Evolutionary conservation across 2,888 invertebrate genomes (phyloP).

Genomic region (Globia sparganii): DNA sequence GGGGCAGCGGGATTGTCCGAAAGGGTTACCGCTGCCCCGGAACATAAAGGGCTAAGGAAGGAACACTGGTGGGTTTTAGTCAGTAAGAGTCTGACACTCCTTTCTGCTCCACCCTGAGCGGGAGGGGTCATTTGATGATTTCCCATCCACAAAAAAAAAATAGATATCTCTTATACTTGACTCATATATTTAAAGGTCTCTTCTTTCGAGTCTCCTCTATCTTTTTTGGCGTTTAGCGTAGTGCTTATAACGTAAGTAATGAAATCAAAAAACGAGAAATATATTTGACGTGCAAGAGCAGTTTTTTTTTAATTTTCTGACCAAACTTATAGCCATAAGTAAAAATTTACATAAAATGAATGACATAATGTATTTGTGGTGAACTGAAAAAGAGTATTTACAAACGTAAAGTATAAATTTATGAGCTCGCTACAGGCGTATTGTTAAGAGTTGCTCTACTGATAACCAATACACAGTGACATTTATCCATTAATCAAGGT

Average conservation of each 20-base stretch:
- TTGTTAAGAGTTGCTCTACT: slow-evolving; percentile 14
- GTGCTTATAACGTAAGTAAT: background rate
- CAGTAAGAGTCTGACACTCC: too few relatives aligned
- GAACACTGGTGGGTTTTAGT: too few relatives aligned
- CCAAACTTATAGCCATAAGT: too few relatives aligned
- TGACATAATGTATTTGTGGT: background rate
- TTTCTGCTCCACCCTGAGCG: too few relatives aligned
- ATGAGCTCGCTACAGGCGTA: background rate
- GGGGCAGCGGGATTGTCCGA: too few relatives aligned
- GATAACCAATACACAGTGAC: background rate
- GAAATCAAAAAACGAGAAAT: background rate
- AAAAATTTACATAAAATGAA: too few relatives aligned
- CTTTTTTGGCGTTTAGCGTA: background rate
- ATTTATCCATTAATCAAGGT: slow-evolving; percentile 44
- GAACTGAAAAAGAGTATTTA: background rate
- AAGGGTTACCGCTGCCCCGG: too few relatives aligned
- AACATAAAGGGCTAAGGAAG: too few relatives aligned
- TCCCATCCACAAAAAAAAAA: too few relatives aligned
- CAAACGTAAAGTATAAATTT: background rate
- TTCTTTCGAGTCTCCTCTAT: background rate
- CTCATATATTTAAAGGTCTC: background rate
- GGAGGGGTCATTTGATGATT: too few relatives aligned
- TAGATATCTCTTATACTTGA: background rate
- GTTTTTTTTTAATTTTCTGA: background rate
- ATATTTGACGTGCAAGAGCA: background rate